Evolutionary conservation across 2,113 vertebrate genomes (phyloP).

Genomic region (Nansenia antarctica): DNA sequence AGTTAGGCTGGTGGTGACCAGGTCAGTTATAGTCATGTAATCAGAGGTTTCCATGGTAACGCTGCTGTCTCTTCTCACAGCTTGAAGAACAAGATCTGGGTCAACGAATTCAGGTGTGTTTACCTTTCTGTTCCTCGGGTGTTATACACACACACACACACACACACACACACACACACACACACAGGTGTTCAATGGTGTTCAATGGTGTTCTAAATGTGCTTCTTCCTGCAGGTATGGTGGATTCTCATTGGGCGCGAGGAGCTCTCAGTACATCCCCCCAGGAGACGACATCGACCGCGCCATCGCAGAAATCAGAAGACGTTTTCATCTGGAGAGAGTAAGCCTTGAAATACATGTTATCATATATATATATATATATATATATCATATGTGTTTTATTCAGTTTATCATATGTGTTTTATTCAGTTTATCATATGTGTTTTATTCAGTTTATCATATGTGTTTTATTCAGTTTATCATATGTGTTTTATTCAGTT

Average conservation of each 20-base stretch:
- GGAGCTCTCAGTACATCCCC: slow-evolving; percentile 78
- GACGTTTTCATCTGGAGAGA: slow-evolving; percentile 80
- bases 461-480: not conserved
- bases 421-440: not conserved
- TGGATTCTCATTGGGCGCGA: slow-evolving; percentile 92
- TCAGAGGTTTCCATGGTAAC: too few relatives aligned
- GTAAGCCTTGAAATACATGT: slow-evolving; percentile 64
- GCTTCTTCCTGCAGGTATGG: slow-evolving; percentile 81
- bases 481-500: not conserved
- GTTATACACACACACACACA: too few relatives aligned
- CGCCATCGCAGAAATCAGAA: slow-evolving; percentile 84
- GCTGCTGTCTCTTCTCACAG: slow-evolving; percentile 68
- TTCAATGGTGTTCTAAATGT: slow-evolving; percentile 1
- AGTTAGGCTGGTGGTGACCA: too few relatives aligned
- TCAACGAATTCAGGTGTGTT: slow-evolving; percentile 95
- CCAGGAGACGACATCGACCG: slow-evolving; percentile 79
- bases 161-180: too few relatives aligned
- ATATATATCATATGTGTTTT: not conserved
- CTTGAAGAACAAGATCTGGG: slow-evolving; percentile 94
- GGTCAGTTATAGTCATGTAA: too few relatives aligned
- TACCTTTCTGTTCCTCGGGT: too few relatives aligned
- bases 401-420: not conserved
- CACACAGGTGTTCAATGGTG: slow-evolving; percentile 4
- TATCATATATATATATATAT: not conserved
- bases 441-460: not conserved